A percentile compares a stretch with the other conserved stretches of the same genome.
Conservation (phyloP, 1,140 invertebrate species). For the Protaetia brevitarsis region DNA sequence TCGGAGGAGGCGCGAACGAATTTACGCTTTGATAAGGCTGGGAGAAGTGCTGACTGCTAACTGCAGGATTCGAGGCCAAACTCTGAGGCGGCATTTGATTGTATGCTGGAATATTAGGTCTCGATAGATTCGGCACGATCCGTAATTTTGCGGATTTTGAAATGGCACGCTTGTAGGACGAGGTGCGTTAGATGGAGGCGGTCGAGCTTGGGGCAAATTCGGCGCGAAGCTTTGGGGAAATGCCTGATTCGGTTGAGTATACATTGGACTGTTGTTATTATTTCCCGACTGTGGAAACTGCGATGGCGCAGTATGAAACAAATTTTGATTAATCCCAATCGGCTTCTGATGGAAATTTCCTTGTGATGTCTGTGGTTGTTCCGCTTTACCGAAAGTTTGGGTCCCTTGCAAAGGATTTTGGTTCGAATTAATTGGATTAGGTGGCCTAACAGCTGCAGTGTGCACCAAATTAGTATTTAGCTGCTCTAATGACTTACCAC, state of each 20-base stretch:
- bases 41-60: neutral
- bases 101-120: neutral
- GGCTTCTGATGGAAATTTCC: no score
- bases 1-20: neutral
- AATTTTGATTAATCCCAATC: neutral
- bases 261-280: neutral
- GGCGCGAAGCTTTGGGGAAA: slow-evolving; percentile 20
- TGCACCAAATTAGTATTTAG: neutral
- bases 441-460: neutral
- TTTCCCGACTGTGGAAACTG: neutral
- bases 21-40: no score
- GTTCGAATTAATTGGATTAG: neutral
- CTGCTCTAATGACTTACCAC: neutral
- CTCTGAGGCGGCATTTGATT: neutral
- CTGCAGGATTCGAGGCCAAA: neutral
- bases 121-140: neutral
- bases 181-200: neutral
- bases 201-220: neutral
- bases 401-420: neutral
- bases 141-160: neutral
- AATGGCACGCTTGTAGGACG: neutral
- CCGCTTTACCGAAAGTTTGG: neutral
- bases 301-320: neutral
- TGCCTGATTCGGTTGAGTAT: neutral
- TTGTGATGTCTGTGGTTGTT: neutral